These are phyloP conservation scores for Cochlearius cochlearius DNA, from an alignment of 2,113 vertebrate species.

Conservation along the genomic window DNA sequence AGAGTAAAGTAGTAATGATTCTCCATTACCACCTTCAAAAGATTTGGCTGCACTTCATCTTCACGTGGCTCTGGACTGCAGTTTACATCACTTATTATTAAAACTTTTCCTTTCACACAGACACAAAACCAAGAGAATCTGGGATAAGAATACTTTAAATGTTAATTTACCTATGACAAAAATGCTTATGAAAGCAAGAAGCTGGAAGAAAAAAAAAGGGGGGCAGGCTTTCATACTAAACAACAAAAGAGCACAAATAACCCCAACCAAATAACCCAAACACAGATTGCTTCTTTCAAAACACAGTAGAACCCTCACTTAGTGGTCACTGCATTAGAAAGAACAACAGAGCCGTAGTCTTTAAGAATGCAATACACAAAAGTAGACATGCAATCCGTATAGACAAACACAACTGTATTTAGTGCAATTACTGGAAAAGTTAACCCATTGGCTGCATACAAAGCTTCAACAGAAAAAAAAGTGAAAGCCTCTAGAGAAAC, in stretches of 20 bases:
- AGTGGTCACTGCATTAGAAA: neutral
- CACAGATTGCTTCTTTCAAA: neutral
- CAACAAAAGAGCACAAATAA: neutral
- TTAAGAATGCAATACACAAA: neutral
- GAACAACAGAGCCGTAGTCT: neutral
- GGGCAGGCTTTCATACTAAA: neutral
- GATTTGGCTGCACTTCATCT: neutral
- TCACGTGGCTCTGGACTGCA: neutral
- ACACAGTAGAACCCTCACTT: neutral
- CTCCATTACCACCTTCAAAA: neutral
- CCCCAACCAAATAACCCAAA: neutral
- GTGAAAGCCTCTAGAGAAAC: neutral
- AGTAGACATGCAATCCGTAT: accelerated
- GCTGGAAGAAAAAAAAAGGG: neutral
- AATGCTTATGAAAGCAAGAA: neutral
- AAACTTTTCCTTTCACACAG: neutral
- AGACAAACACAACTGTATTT: neutral
- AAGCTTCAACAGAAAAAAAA: neutral
- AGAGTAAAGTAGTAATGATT: neutral
- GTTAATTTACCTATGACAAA: neutral
- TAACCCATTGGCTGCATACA: accelerated
- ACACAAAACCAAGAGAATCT: neutral
- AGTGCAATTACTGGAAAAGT: neutral
- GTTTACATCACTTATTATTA: neutral
- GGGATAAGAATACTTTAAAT: neutral